Percentiles rank a stretch among this genome's conserved stretches.
Conservation (phyloP, 2,113 vertebrate species). For the Microtus pennsylvanicus region DNA sequence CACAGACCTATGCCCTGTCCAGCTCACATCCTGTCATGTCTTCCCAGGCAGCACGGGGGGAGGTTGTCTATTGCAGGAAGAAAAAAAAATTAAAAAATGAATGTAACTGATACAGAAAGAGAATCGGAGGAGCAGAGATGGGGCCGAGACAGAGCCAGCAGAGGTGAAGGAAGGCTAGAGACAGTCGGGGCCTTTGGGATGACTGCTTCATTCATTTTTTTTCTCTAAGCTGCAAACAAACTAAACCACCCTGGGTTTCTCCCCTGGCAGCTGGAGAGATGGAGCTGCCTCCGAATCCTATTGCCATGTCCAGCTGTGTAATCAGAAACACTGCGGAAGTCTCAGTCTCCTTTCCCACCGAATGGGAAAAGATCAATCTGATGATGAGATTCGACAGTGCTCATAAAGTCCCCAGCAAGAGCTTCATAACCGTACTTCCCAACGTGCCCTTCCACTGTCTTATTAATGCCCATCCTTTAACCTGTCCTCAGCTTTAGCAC, state of each 20-base stretch:
- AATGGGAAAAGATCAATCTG: background rate
- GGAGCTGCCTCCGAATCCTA: background rate
- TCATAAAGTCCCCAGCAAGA: background rate
- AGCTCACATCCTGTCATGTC: fast-evolving
- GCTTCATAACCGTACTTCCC: background rate
- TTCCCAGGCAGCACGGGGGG: background rate
- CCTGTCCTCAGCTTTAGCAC: conserved; percentile 45
- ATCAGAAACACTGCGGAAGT: background rate
- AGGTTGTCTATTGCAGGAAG: background rate
- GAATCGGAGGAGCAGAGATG: background rate
- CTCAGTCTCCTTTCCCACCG: background rate
- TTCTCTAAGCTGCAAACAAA: background rate
- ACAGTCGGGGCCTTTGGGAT: background rate
- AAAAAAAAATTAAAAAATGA: background rate
- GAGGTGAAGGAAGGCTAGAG: background rate
- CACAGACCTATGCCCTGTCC: background rate
- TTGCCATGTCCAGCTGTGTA: background rate
- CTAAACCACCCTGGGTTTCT: background rate
- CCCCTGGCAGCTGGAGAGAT: background rate
- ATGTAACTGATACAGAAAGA: background rate
- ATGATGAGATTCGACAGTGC: background rate
- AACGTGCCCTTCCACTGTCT: background rate
- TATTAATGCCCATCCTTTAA: conserved; percentile 37
- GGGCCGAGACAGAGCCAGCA: background rate
- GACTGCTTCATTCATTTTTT: background rate